phyloP scores from a whole-genome alignment of 2,113 vertebrate genomes.

The Tragelaphus buxtoni region DNA sequence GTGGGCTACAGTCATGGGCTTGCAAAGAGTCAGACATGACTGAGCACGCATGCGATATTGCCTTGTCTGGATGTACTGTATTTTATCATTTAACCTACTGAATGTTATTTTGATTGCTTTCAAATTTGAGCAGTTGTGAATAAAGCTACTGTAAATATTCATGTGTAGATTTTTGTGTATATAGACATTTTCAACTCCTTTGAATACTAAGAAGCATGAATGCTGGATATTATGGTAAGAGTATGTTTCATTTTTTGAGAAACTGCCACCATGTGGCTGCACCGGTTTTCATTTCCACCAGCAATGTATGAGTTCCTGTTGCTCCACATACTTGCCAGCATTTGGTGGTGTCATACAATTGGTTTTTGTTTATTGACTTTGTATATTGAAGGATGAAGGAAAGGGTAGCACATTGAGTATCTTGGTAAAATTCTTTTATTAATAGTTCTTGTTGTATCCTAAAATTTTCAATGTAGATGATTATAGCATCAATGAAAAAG shows the following conservation, averaged over 20 bases:
- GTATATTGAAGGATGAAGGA: neutral
- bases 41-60: neutral
- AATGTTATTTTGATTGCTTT: neutral
- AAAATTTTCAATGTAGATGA: neutral
- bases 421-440: neutral
- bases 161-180: neutral
- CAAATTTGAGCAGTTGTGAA: neutral
- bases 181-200: neutral
- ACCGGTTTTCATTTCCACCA: neutral
- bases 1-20: neutral
- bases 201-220: neutral
- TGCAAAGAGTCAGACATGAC: neutral
- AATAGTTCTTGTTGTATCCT: neutral
- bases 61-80: neutral
- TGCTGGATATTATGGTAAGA: neutral
- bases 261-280: neutral
- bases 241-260: neutral
- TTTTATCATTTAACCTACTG: neutral
- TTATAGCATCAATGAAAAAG: neutral
- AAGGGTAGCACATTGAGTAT: neutral
- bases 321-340: neutral
- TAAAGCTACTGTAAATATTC: neutral
- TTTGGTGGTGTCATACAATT: neutral
- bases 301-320: neutral
- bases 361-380: conserved; percentile 9